phyloP scores from a whole-genome alignment of 1,140 invertebrate genomes.

The Dolichoris vasculosae region DNA sequence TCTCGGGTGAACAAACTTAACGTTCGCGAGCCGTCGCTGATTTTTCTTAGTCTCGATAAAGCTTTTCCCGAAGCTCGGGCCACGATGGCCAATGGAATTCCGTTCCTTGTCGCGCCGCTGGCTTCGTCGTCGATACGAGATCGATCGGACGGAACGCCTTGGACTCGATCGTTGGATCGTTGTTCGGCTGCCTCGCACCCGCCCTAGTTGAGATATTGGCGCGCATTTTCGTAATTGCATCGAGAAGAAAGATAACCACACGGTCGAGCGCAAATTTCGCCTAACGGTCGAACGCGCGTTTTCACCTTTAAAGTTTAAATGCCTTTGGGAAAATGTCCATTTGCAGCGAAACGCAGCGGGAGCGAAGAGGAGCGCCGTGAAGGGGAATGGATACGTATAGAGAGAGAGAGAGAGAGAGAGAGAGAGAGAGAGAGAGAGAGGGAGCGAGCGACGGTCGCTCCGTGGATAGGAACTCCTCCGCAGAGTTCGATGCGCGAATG shows the following conservation, averaged over 20 bases:
- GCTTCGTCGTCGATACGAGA: too few relatives aligned
- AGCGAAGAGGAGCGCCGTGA: not conserved
- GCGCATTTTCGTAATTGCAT: not conserved
- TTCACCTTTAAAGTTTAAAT: constrained; percentile 33
- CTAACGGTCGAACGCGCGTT: not conserved
- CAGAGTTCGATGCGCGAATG: constrained; percentile 32
- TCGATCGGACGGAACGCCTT: too few relatives aligned
- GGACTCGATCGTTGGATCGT: too few relatives aligned
- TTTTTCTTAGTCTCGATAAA: not conserved
- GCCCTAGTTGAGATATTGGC: too few relatives aligned
- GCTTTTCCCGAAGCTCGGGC: not conserved
- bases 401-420: constrained; percentile 11
- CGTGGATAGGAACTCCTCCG: not conserved
- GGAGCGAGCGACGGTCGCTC: constrained; percentile 13
- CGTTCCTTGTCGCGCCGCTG: too few relatives aligned
- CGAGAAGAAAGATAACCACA: not conserved
- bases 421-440: not conserved
- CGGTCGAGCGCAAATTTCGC: not conserved
- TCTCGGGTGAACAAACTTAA: constrained; percentile 4
- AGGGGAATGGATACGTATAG: constrained; percentile 22
- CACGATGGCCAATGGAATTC: not conserved
- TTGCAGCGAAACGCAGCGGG: not conserved
- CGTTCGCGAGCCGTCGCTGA: not conserved
- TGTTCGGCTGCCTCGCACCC: too few relatives aligned
- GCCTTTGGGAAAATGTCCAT: not conserved